These are phyloP conservation scores for Rhynchophorus ferrugineus DNA, from an alignment of 1,140 invertebrate genomes.

Conservation along the genomic window DNA sequence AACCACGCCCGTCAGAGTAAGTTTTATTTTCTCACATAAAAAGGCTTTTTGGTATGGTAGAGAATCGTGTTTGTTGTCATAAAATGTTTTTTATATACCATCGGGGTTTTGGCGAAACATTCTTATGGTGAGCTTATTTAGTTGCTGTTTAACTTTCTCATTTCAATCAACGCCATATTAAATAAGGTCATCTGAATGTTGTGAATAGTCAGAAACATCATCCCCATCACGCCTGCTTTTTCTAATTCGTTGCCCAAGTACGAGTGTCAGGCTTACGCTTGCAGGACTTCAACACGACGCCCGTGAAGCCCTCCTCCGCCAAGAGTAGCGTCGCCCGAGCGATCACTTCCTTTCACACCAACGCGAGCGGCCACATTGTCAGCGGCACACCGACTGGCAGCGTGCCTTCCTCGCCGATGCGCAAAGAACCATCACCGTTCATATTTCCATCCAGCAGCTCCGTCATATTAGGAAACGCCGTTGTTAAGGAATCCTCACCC, in stretches of 20 bases:
- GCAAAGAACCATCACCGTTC: conserved; percentile 53
- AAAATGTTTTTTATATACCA: no score
- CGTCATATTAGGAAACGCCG: background rate
- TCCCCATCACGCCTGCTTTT: background rate
- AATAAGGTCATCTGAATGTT: no score
- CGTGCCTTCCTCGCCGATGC: conserved; percentile 59
- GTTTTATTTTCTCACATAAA: conserved; percentile 3
- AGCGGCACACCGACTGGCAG: conserved; percentile 43
- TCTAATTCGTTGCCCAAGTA: background rate
- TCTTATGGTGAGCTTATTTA: no score
- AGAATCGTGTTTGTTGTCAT: conserved; percentile 1
- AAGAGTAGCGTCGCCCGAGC: conserved; percentile 58
- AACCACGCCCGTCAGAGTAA: conserved; percentile 62
- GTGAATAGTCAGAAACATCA: no score
- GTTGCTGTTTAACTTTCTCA: no score
- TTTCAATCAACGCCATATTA: no score
- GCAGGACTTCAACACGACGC: conserved; percentile 20
- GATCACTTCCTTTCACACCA: conserved; percentile 45
- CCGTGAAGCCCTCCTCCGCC: conserved; percentile 37
- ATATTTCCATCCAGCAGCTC: conserved; percentile 35
- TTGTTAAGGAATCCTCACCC: no score
- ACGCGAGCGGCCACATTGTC: conserved; percentile 35
- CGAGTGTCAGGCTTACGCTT: conserved; percentile 7
- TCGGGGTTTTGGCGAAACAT: no score
- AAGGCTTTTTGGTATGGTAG: background rate